Percentiles rank a stretch among this genome's conserved stretches.
These are phyloP conservation scores for Anguilla japonica DNA, from an alignment of 2,113 vertebrate genomes.

Conservation along the genomic window DNA sequence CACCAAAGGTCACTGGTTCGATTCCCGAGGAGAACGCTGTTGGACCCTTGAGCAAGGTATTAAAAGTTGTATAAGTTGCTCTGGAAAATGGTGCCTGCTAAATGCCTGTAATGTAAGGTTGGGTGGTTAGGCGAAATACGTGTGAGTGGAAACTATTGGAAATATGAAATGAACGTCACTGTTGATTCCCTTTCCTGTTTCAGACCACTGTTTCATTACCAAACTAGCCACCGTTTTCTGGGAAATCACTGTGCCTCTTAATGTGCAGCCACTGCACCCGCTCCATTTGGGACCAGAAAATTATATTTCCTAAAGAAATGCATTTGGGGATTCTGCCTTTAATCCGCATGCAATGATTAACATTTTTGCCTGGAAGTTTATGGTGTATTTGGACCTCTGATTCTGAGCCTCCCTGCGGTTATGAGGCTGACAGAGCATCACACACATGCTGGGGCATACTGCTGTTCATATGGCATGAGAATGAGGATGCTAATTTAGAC, in stretches of 20 bases:
- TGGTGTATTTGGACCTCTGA: neutral
- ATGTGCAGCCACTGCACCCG: neutral
- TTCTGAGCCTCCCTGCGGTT: neutral
- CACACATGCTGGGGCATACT: neutral
- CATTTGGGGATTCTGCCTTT: neutral
- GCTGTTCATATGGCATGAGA: neutral
- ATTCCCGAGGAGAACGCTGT: too few species aligned
- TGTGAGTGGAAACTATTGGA: neutral
- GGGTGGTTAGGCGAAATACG: neutral
- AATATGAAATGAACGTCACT: neutral
- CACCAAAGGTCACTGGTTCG: too few species aligned
- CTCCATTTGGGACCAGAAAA: neutral
- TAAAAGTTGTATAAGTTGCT: too few species aligned
- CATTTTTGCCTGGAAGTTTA: neutral
- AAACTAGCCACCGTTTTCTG: neutral
- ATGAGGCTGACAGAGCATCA: neutral
- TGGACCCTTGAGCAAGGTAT: too few species aligned
- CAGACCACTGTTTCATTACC: neutral
- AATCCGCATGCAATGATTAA: neutral
- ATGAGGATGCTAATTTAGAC: constrained; percentile 1
- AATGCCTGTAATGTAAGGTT: neutral
- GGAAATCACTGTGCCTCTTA: neutral
- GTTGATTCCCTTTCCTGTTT: neutral
- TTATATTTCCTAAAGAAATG: neutral
- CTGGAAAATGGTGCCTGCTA: too few species aligned